Conservation (phyloP, 2,797 vertebrate species). For the Loris lydekkerianus region DNA sequence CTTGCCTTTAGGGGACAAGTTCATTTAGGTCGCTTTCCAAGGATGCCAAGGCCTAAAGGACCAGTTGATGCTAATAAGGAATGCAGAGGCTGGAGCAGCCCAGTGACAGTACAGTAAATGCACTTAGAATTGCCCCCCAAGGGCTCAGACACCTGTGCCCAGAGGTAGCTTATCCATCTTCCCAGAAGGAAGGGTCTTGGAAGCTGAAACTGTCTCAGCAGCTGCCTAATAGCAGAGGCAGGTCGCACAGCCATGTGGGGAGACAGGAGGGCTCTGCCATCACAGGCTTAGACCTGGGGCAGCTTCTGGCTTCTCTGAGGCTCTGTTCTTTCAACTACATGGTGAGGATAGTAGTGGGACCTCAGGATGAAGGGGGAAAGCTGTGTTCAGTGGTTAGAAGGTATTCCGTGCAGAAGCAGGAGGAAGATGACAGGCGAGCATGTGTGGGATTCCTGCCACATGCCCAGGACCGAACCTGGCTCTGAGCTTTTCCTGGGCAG, state of each 20-base stretch:
- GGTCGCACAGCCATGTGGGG: fast-evolving
- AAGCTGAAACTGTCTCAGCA: not conserved
- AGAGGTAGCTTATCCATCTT: not conserved
- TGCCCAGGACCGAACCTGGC: not conserved
- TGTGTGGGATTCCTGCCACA: not conserved
- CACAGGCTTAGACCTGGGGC: not conserved
- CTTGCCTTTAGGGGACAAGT: no score
- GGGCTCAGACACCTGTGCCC: not conserved
- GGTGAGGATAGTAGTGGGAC: no score
- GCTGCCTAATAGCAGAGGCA: not conserved
- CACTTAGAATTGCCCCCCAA: not conserved
- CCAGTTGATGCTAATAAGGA: not conserved
- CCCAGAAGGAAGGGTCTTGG: not conserved
- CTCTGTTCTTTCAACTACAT: not conserved
- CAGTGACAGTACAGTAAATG: not conserved
- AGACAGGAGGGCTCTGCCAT: no score
- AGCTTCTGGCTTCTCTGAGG: no score
- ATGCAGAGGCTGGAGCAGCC: no score
- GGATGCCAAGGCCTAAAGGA: not conserved
- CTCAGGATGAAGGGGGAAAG: not conserved
- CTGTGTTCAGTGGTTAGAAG: not conserved
- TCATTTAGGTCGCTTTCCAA: not conserved
- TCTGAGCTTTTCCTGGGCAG: not conserved
- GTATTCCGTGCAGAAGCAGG: fast-evolving
- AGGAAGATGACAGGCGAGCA: not conserved